Percentiles rank a stretch among this genome's conserved stretches.
These are phyloP conservation scores for Carassius auratus DNA, from an alignment of 2,113 vertebrate species.

Conservation along the genomic window DNA sequence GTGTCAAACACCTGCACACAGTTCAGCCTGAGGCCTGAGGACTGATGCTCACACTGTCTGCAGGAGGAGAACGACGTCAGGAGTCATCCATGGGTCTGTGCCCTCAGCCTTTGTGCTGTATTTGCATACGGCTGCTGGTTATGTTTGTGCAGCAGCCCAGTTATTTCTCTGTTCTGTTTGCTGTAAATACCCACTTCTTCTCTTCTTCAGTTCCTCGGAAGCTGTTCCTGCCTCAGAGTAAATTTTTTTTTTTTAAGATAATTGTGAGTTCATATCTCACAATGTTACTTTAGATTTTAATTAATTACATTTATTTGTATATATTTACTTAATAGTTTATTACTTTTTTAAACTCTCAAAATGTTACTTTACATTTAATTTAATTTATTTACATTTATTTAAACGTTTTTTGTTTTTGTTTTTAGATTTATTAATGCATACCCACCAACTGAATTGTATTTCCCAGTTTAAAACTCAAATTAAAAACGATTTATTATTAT, in stretches of 20 bases:
- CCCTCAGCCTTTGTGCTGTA: background rate
- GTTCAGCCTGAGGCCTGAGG: conserved; percentile 60
- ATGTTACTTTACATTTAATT: background rate
- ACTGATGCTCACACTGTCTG: conserved; percentile 65
- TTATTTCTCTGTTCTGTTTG: background rate
- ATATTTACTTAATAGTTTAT: no score
- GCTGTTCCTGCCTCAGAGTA: background rate
- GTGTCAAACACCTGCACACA: conserved; percentile 74
- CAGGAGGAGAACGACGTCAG: conserved; percentile 39
- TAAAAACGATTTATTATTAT: background rate
- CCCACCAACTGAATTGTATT: background rate
- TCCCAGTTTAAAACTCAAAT: background rate
- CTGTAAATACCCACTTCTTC: background rate
- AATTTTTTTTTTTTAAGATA: no score
- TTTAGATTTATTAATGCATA: background rate
- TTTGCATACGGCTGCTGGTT: background rate
- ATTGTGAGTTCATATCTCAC: background rate
- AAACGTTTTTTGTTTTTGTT: background rate
- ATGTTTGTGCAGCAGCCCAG: background rate
- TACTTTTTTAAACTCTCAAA: no score
- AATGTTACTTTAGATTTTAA: background rate
- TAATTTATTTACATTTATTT: background rate
- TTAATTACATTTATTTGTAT: background rate
- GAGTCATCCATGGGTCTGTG: background rate
- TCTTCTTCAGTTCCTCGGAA: background rate